Evolutionary conservation across 2,888 invertebrate species (phyloP), one percentile per base, ranked within the genome.

Genomic region (Cordylochernes scorpioides): DNA sequence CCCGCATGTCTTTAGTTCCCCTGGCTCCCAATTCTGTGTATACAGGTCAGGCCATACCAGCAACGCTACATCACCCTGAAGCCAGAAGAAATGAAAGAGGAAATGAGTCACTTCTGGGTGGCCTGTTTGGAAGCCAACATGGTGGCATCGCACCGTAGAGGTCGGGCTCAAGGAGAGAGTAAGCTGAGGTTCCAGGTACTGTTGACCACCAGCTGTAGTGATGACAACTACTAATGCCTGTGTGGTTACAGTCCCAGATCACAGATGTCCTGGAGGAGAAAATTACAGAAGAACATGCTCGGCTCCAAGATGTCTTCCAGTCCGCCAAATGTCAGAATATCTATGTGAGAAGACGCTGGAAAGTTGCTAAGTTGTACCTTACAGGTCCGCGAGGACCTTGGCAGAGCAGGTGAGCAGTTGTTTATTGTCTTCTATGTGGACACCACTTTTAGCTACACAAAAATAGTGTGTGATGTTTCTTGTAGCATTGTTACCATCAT

Each of bases 71-170:
- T 58, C 33, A 54, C 59, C 21, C 59, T 58, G 38, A 55, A 60
- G 27, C 57, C 59, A 39, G 45, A 44, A 4, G 55, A 54, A 32
- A 46, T 61, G 19, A 58, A 57, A 44, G 60, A 61, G 43, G 54
- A 57, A 5, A 59, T 64, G 44, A 60, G 62, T 45, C 56, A 55
- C 5, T 64, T 60, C 48, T 64, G 65, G 63, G 60, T 60, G 10
- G 60, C 63, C 38, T 64, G 64, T 43, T 63, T 63, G 40, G 64
- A 66, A 42, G 57, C 58, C 2, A 61, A 63, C 44, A 64, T 64
- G 52, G 48, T 56, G 5, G 58, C 59, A 12, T 55, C 61, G 14
- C 63, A 63, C 42, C 60, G 54, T 32, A 52, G 62, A 7, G 59
- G 59, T 38, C 51, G 58, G 28, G 57, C 60, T 34, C 58, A 62